A percentile compares a stretch with the other conserved stretches of the same genome.
These are phyloP conservation scores for Lophochroa leadbeateri DNA, from an alignment of 2,113 vertebrate species.

Conservation along the genomic window DNA sequence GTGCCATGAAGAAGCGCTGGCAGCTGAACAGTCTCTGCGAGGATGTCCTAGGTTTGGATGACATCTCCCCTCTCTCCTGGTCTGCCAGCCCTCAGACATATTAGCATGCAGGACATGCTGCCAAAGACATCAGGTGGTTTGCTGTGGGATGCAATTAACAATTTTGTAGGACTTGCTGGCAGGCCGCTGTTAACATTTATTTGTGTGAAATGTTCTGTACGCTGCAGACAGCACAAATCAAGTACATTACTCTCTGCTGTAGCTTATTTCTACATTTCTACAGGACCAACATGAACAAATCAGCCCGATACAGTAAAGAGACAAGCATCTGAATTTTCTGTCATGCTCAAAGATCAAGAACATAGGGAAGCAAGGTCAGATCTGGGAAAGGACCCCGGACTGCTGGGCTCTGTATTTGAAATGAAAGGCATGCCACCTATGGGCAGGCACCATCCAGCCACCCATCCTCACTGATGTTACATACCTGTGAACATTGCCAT, in stretches of 20 bases:
- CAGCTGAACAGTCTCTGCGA: not conserved
- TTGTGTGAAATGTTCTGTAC: not conserved
- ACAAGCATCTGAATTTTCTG: not conserved
- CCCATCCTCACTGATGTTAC: not conserved
- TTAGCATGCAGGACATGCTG: not conserved
- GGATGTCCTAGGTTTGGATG: not conserved
- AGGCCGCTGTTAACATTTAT: not conserved
- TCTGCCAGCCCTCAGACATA: not conserved
- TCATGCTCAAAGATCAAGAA: not conserved
- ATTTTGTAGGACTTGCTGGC: not conserved
- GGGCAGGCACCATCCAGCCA: not conserved
- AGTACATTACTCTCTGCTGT: fast-evolving
- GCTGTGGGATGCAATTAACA: not conserved
- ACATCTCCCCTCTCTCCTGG: not conserved
- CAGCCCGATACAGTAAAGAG: not conserved
- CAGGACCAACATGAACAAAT: not conserved
- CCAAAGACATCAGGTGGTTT: not conserved
- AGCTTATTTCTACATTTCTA: not conserved
- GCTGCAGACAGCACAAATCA: not conserved
- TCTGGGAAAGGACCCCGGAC: fast-evolving
- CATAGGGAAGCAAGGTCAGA: not conserved
- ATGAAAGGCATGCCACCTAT: constrained; percentile 30
- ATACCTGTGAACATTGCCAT: not conserved
- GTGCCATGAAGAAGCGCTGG: fast-evolving
- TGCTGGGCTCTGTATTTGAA: not conserved